Conservation (phyloP, 2,113 vertebrate genomes). For the Nerophis lumbriciformis region DNA sequence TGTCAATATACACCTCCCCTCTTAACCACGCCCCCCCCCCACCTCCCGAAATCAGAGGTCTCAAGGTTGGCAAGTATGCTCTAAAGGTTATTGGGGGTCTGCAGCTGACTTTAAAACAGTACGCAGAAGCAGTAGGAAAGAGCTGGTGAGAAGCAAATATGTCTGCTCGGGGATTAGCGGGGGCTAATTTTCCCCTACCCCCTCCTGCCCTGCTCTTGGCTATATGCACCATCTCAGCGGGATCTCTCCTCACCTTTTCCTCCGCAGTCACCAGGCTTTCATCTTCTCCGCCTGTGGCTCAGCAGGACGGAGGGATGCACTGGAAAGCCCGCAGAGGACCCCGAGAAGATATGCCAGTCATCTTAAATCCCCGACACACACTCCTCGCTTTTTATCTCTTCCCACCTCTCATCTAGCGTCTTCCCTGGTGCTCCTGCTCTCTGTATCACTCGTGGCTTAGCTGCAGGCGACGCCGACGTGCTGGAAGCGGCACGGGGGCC, state of each 20-base stretch:
- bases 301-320: constrained; percentile 39
- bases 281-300: constrained; percentile 44
- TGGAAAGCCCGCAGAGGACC: constrained; percentile 30
- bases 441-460: constrained; percentile 31
- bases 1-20: too few relatives aligned
- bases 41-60: too few relatives aligned
- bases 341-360: constrained; percentile 39
- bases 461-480: constrained; percentile 40
- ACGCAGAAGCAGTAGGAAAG: constrained; percentile 14
- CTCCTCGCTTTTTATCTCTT: constrained; percentile 40
- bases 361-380: constrained; percentile 8
- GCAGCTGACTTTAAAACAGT: too few relatives aligned
- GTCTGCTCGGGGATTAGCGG: constrained; percentile 34
- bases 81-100: too few relatives aligned
- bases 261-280: constrained; percentile 38
- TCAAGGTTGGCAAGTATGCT: too few relatives aligned
- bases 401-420: constrained; percentile 35
- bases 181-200: constrained; percentile 44
- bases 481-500: constrained; percentile 40
- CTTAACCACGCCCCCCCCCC: too few relatives aligned
- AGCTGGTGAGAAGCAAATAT: constrained; percentile 42
- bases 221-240: constrained; percentile 19
- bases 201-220: constrained; percentile 21
- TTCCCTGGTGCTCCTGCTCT: constrained; percentile 6
- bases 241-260: constrained; percentile 54